Evolutionary conservation across 92 coral and sea anemone species (phyloP).

Genomic region (Porites evermanni): DNA sequence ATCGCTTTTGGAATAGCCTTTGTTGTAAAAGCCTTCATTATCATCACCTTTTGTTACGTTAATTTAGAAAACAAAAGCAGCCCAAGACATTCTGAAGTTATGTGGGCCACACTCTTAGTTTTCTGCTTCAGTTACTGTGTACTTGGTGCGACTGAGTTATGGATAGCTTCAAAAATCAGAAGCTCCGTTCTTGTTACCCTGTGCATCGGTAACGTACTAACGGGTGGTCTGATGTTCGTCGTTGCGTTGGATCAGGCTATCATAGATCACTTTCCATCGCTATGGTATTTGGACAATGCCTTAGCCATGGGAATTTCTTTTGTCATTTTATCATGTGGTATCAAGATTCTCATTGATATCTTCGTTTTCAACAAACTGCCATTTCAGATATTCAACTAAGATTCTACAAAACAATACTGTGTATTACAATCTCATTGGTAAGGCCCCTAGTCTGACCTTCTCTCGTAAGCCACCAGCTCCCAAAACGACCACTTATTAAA

Average conservation of each 20-base stretch:
- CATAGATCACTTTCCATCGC: neutral
- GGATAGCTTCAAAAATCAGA: constrained; percentile 9
- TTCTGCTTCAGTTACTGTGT: neutral
- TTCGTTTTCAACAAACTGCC: constrained; percentile 11
- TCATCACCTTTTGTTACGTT: neutral
- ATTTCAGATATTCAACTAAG: constrained; percentile 9
- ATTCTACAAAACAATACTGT: neutral
- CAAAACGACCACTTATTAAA: too few relatives aligned
- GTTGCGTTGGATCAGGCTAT: neutral
- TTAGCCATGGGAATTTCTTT: neutral
- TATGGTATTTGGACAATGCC: constrained; percentile 26
- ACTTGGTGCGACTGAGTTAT: constrained; percentile 14
- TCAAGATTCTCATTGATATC: constrained; percentile 23
- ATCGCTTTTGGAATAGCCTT: constrained; percentile 25
- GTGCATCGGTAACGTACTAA: constrained; percentile 7
- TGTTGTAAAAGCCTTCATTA: neutral
- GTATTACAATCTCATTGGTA: too few relatives aligned
- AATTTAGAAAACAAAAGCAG: neutral
- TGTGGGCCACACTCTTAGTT: constrained; percentile 5
- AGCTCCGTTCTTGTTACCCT: constrained; percentile 12
- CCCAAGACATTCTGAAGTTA: neutral
- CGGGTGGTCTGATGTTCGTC: constrained; percentile 4
- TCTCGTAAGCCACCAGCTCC: too few relatives aligned
- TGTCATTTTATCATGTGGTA: constrained; percentile 15
- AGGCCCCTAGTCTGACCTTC: too few relatives aligned